Conservation (phyloP, 2,888 invertebrate genomes). For the Antheraea assamensis region DNA sequence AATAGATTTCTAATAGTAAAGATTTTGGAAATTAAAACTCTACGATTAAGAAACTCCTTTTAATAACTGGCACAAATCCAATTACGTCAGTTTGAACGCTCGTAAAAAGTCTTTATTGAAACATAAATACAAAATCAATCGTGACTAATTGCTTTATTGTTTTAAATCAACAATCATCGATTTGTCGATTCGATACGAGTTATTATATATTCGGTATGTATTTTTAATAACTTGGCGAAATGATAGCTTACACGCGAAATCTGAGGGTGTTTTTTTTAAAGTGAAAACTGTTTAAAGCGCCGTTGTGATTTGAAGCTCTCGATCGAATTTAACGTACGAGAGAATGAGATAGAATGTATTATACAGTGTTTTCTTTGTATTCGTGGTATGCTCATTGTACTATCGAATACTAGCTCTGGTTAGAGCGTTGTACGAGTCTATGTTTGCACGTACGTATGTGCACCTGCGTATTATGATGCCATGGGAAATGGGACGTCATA, state of each 20-base stretch:
- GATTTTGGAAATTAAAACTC: neutral
- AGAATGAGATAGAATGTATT: too few relatives aligned
- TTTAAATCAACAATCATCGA: conserved; percentile 50
- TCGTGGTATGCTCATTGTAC: too few relatives aligned
- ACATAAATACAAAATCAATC: conserved; percentile 40
- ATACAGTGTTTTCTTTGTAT: too few relatives aligned
- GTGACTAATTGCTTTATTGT: conserved; percentile 47
- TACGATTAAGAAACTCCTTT: neutral
- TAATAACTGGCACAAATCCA: conserved; percentile 1
- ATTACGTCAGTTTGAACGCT: conserved; percentile 9
- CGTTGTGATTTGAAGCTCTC: too few relatives aligned
- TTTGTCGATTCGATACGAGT: conserved; percentile 52
- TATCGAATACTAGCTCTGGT: too few relatives aligned
- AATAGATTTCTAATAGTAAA: neutral
- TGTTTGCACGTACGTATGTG: too few relatives aligned
- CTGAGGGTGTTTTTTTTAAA: neutral
- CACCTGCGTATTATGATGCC: too few relatives aligned
- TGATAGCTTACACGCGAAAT: conserved; percentile 4
- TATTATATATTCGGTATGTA: conserved; percentile 42
- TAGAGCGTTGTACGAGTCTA: too few relatives aligned
- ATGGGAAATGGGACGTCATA: too few relatives aligned
- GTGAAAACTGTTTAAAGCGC: too few relatives aligned
- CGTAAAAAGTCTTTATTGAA: conserved; percentile 6
- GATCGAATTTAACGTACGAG: too few relatives aligned
- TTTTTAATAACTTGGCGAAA: conserved; percentile 31